A percentile compares a stretch with the other conserved stretches of the same genome.
Evolutionary conservation across 2,113 vertebrate species (phyloP).

Genomic region (Carassius auratus): DNA sequence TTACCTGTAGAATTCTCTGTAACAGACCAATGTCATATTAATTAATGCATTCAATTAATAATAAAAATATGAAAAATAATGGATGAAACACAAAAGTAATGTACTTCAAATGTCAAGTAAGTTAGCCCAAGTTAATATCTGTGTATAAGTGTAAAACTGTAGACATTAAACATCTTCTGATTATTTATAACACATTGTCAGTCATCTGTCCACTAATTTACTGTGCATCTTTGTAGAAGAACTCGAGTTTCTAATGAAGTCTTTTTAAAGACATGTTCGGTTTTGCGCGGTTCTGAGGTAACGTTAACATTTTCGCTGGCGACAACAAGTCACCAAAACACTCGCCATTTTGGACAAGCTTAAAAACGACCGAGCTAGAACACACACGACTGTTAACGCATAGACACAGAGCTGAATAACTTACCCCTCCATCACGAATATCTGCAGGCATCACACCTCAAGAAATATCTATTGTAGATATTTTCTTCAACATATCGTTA

Average conservation of each 20-base stretch:
- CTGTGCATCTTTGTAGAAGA: too few species aligned
- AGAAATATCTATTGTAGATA: background rate
- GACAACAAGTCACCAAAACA: slow-evolving; percentile 1
- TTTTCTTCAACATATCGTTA: background rate
- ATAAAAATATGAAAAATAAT: background rate
- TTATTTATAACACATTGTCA: background rate
- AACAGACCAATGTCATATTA: background rate
- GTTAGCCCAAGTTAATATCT: background rate
- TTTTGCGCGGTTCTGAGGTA: background rate
- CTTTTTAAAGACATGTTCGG: background rate
- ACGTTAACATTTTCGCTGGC: background rate
- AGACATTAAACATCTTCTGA: too few species aligned
- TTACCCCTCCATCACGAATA: slow-evolving; percentile 49
- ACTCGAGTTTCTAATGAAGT: too few species aligned
- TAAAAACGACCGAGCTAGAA: background rate
- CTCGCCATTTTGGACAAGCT: slow-evolving; percentile 46
- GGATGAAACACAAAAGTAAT: background rate
- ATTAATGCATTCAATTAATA: background rate
- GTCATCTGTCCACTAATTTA: background rate
- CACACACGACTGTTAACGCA: rapidly evolving
- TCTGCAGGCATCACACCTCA: slow-evolving; percentile 39
- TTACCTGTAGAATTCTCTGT: background rate
- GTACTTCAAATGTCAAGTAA: background rate
- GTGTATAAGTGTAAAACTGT: background rate
- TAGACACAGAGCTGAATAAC: background rate